Evolutionary conservation across 2,113 vertebrate species (phyloP).

Genomic region (Petaurus breviceps): DNA sequence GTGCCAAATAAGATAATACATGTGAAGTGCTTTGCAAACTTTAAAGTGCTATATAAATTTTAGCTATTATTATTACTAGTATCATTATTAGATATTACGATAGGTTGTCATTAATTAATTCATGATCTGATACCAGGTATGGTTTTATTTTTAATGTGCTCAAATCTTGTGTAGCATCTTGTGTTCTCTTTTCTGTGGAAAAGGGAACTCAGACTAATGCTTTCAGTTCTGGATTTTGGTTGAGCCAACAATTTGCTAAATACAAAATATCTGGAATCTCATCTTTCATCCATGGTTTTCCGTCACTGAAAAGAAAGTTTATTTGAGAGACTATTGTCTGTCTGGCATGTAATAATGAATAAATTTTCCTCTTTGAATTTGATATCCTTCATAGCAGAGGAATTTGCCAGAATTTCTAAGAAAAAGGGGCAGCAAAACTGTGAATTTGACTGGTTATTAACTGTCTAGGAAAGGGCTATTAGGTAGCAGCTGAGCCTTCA

Average conservation of each 20-base stretch:
- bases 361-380: not conserved
- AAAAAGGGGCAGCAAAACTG: not conserved
- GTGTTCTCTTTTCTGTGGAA: constrained; percentile 42
- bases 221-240: constrained; percentile 39
- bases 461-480: rapidly evolving
- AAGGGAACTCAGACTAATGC: constrained; percentile 42
- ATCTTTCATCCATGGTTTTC: not conserved
- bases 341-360: constrained; percentile 2
- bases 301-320: constrained; percentile 11
- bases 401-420: constrained; percentile 8
- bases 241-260: not conserved
- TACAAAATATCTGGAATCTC: not conserved
- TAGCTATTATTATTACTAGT: not conserved
- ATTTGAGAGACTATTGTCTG: not conserved
- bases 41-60: not conserved
- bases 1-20: not conserved
- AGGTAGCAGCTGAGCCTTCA: not conserved
- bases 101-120: not conserved
- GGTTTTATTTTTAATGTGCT: constrained; percentile 18
- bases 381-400: not conserved
- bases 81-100: not conserved
- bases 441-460: not conserved
- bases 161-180: constrained; percentile 26
- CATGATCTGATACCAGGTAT: not conserved
- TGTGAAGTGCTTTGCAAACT: not conserved